phyloP scores from a whole-genome alignment of 2,888 invertebrate species.

The Ceratothoa steindachneri region DNA sequence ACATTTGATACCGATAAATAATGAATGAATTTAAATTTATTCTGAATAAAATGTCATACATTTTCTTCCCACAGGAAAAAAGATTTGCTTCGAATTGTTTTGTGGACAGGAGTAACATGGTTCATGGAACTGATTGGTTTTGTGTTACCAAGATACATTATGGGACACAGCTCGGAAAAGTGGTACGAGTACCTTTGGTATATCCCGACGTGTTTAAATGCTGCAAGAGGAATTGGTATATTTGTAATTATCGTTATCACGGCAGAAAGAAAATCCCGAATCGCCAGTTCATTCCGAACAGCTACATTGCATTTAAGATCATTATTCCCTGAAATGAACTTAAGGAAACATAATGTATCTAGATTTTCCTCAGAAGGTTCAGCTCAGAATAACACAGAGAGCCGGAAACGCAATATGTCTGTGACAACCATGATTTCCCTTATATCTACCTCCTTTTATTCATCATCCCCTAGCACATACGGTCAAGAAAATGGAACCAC shows the following conservation, averaged over 20 bases:
- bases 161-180: conserved; percentile 6
- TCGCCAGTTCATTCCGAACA: not conserved
- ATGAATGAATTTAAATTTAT: no score
- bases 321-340: no score
- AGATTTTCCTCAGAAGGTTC: not conserved
- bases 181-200: conserved; percentile 47
- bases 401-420: conserved; percentile 30
- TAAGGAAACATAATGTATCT: not conserved
- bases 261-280: conserved; percentile 23
- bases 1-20: no score
- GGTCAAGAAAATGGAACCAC: not conserved
- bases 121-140: conserved; percentile 35
- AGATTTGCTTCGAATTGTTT: conserved; percentile 32
- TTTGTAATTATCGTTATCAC: conserved; percentile 41
- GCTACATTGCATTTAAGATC: not conserved
- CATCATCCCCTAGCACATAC: not conserved
- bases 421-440: conserved; percentile 29
- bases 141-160: conserved; percentile 22
- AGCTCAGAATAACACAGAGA: not conserved
- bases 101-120: conserved; percentile 44
- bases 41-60: no score
- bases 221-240: conserved; percentile 37
- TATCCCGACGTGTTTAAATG: conserved; percentile 33
- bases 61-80: no score
- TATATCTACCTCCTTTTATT: not conserved